A percentile compares a stretch with the other conserved stretches of the same genome.
These are phyloP conservation scores for Meteorus sp. DNA, from an alignment of 1,140 invertebrate genomes.

Conservation along the genomic window DNA sequence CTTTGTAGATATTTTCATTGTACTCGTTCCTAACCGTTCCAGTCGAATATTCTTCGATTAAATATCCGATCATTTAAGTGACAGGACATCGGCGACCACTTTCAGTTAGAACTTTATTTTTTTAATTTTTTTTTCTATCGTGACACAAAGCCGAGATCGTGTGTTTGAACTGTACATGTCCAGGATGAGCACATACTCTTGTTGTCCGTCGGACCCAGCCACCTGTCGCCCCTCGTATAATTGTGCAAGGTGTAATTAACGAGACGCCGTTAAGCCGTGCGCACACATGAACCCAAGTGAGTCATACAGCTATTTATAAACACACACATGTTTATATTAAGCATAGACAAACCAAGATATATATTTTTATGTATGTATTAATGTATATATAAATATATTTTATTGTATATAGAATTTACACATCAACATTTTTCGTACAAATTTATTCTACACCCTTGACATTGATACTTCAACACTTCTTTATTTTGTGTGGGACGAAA, in stretches of 20 bases:
- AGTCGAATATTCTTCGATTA: too few species aligned
- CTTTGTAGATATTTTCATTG: too few species aligned
- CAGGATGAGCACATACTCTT: constrained; percentile 33
- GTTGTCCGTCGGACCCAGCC: constrained; percentile 36
- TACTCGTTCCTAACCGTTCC: too few species aligned
- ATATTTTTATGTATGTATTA: neutral
- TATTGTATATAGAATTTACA: too few species aligned
- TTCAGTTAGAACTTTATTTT: too few species aligned
- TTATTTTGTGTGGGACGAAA: neutral
- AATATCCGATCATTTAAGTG: too few species aligned
- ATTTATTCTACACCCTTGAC: constrained; percentile 7
- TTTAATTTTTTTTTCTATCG: constrained; percentile 4
- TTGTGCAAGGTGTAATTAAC: constrained; percentile 43
- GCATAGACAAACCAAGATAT: too few species aligned
- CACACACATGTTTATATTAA: too few species aligned
- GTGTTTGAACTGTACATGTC: constrained; percentile 28
- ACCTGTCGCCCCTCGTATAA: constrained; percentile 42
- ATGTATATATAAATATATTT: neutral
- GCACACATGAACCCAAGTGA: constrained; percentile 21
- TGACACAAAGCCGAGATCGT: too few species aligned
- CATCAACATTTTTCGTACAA: too few species aligned
- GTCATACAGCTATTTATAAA: too few species aligned
- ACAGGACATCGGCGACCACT: too few species aligned
- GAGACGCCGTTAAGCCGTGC: constrained; percentile 36
- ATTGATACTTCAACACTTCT: constrained; percentile 2